A percentile compares a stretch with the other conserved stretches of the same genome.
phyloP scores from a whole-genome alignment of 2,888 invertebrate species.

The Cephonodes hylas region DNA sequence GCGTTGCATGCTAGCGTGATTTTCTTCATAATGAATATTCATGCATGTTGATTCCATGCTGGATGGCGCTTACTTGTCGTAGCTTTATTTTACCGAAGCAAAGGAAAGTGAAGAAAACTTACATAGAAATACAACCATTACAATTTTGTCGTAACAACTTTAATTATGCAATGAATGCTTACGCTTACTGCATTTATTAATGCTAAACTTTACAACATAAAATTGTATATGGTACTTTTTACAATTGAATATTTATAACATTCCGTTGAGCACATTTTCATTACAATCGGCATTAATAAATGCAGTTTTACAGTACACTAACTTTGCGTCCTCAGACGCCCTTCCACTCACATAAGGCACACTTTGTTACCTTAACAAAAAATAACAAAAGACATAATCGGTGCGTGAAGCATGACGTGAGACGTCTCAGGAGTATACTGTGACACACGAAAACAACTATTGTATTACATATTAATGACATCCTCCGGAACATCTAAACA shows the following conservation, averaged over 20 bases:
- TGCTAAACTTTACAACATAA: no score
- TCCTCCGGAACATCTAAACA: background rate
- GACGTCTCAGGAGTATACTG: conserved; percentile 38
- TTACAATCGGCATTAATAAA: background rate
- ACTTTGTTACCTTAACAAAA: background rate
- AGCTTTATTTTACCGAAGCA: background rate
- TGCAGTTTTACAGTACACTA: background rate
- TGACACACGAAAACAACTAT: conserved; percentile 36
- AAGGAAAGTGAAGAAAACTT: no score
- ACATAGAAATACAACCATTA: no score
- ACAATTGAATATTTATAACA: no score
- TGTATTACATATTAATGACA: conserved; percentile 20
- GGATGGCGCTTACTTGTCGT: background rate
- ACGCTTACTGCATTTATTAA: no score
- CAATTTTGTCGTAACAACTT: no score
- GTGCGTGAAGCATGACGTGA: conserved; percentile 46
- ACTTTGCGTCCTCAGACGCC: background rate
- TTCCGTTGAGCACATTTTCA: no score
- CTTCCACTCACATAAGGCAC: background rate
- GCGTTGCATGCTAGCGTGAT: background rate
- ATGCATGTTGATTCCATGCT: background rate
- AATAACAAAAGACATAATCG: conserved; percentile 30
- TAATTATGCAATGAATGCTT: no score
- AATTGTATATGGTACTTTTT: no score
- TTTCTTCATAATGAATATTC: background rate